Conservation (phyloP, 2,113 vertebrate species). For the Nyctereutes procyonoides region DNA sequence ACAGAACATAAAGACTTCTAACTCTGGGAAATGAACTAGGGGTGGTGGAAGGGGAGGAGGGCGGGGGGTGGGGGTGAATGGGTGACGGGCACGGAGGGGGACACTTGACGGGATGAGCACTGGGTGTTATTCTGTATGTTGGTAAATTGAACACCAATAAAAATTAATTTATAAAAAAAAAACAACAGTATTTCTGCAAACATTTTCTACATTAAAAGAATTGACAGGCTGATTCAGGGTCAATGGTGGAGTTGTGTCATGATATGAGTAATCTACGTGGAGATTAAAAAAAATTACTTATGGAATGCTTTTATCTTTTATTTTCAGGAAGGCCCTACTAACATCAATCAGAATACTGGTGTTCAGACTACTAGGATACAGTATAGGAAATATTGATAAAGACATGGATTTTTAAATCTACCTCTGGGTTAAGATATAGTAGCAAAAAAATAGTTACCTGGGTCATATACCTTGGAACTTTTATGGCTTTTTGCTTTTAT, state of each 20-base stretch:
- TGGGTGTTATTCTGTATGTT: no score
- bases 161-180: no score
- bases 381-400: background rate
- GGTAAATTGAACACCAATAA: no score
- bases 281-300: background rate
- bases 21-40: no score
- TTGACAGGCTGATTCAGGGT: background rate
- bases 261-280: rapidly evolving
- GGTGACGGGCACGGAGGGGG: no score
- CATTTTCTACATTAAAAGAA: background rate
- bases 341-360: background rate
- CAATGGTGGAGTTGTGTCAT: background rate
- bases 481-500: background rate
- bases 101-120: no score
- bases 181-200: background rate
- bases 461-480: background rate
- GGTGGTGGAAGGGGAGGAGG: no score
- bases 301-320: background rate
- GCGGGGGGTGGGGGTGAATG: no score
- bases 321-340: background rate
- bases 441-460: conserved; percentile 1
- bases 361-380: background rate
- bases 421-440: background rate
- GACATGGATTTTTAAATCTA: background rate
- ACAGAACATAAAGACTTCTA: no score